Evolutionary conservation across 2,888 invertebrate genomes (phyloP).

Genomic region (Orthonychiurus folsomi): DNA sequence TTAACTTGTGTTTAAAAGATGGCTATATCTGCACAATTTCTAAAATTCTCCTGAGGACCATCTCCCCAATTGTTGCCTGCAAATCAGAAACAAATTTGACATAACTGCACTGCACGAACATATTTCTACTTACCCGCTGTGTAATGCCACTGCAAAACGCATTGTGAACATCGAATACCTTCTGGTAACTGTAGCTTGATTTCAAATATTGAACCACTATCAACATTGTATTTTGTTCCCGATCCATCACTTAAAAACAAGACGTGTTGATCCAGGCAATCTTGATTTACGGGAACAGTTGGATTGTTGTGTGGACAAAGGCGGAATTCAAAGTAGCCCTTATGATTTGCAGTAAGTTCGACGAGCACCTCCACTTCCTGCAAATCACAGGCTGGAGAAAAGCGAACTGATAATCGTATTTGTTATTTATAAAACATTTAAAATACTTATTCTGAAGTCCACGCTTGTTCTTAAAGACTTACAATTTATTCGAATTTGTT

Average conservation of each 20-base stretch:
- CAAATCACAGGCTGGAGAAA: too few species aligned
- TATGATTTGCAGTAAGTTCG: constrained; percentile 78
- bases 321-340: constrained; percentile 76
- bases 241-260: constrained; percentile 48
- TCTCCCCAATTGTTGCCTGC: neutral
- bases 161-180: constrained; percentile 10
- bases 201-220: neutral
- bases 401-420: too few species aligned
- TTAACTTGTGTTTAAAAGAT: constrained; percentile 14
- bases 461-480: too few species aligned
- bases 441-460: too few species aligned
- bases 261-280: constrained; percentile 65
- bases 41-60: constrained; percentile 26
- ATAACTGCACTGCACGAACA: neutral
- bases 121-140: neutral
- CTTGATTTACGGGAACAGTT: constrained; percentile 54
- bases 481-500: too few species aligned
- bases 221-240: constrained; percentile 5
- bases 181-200: constrained; percentile 7
- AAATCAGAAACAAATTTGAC: neutral
- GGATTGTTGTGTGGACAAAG: constrained; percentile 65
- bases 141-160: constrained; percentile 15
- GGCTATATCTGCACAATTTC: constrained; percentile 24
- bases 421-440: too few species aligned
- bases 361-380: constrained; percentile 62